Evolutionary conservation across 2,113 vertebrate species (phyloP).

Genomic region (Cepphus grylle): DNA sequence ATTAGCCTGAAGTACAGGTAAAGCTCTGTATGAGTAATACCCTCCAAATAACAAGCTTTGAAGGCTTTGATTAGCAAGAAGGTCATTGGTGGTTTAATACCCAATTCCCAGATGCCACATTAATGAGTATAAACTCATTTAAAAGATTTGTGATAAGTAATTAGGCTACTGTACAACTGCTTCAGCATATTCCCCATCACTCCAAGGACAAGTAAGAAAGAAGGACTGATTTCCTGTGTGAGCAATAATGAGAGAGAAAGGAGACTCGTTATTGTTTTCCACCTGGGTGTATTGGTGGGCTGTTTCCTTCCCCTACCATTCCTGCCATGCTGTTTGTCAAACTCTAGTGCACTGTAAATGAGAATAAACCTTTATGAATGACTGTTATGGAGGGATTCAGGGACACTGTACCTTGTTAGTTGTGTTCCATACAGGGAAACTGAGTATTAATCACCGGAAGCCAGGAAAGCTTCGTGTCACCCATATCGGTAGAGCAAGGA

Average conservation of each 20-base stretch:
- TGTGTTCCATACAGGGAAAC: neutral
- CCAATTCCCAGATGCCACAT: conserved; percentile 27
- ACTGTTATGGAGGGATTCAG: neutral
- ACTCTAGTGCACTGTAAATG: neutral
- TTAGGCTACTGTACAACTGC: neutral
- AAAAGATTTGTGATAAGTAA: conserved; percentile 60
- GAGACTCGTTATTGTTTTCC: neutral
- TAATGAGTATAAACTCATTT: conserved; percentile 48
- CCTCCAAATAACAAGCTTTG: neutral
- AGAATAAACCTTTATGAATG: neutral
- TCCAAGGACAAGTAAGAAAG: conserved; percentile 17
- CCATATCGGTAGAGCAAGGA: neutral
- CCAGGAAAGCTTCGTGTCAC: neutral
- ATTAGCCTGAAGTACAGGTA: neutral
- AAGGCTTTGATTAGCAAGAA: conserved; percentile 24
- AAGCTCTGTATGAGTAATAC: neutral
- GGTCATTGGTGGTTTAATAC: conserved; percentile 36
- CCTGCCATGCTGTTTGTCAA: neutral
- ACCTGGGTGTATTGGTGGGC: neutral
- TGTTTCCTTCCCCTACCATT: neutral
- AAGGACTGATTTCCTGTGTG: neutral
- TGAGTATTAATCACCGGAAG: neutral
- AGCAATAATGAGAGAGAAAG: neutral
- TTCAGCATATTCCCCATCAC: conserved; percentile 9
- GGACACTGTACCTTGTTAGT: neutral